Evolutionary conservation across 1,140 invertebrate genomes (phyloP).

Genomic region (Notospermus geniculatus): DNA sequence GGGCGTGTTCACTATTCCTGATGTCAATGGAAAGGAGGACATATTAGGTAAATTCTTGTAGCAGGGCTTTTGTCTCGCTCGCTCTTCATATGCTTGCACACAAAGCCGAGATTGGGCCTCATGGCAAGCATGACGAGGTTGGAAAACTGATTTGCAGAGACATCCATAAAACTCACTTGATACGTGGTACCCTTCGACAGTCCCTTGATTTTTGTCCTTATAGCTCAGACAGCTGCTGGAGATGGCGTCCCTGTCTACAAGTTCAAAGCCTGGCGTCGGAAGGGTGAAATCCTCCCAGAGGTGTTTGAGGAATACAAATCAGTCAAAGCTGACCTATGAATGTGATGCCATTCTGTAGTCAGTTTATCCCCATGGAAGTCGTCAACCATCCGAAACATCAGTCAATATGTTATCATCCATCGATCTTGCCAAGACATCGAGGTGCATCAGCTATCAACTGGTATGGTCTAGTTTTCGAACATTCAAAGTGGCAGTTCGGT

Average conservation of each 20-base stretch:
- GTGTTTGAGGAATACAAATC: slow-evolving; percentile 81
- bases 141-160: not conserved
- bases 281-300: slow-evolving; percentile 74
- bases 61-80: slow-evolving; percentile 47
- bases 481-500: not conserved
- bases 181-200: slow-evolving; percentile 4
- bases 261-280: slow-evolving; percentile 83
- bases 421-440: slow-evolving; percentile 81
- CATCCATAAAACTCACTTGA: not conserved
- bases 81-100: slow-evolving; percentile 1
- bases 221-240: slow-evolving; percentile 73
- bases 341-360: slow-evolving; percentile 92
- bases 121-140: not conserved
- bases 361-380: slow-evolving; percentile 97
- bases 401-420: slow-evolving; percentile 96
- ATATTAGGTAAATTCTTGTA: slow-evolving; percentile 66
- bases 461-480: too few species aligned
- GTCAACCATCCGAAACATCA: slow-evolving; percentile 79
- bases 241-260: slow-evolving; percentile 88
- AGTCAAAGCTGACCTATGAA: slow-evolving; percentile 88
- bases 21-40: slow-evolving; percentile 81
- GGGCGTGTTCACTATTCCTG: slow-evolving; percentile 90
- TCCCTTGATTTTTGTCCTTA: slow-evolving; percentile 30
- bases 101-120: not conserved
- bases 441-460: slow-evolving; percentile 95